A percentile compares a stretch with the other conserved stretches of the same genome.
phyloP scores from a whole-genome alignment of 1,140 invertebrate genomes.

The Heliconius melpomene region DNA sequence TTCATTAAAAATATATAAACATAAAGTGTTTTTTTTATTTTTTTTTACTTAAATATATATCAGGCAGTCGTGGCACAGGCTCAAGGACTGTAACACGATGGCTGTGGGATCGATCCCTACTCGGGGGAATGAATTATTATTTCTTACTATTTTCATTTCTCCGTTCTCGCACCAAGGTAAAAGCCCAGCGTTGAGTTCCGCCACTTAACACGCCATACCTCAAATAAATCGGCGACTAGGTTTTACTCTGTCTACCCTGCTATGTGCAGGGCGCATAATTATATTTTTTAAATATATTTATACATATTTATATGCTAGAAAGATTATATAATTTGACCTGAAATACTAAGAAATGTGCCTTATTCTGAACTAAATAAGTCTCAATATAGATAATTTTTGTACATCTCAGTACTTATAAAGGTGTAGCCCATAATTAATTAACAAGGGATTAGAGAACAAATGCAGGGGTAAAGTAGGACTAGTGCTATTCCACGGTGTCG shows the following conservation, averaged over 20 bases:
- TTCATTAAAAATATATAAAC: too few relatives aligned
- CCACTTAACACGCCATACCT: too few relatives aligned
- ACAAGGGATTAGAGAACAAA: constrained; percentile 59
- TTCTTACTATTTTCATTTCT: too few relatives aligned
- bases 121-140: too few relatives aligned
- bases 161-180: too few relatives aligned
- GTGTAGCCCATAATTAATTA: constrained; percentile 69
- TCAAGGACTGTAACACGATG: too few relatives aligned
- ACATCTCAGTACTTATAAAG: constrained; percentile 39
- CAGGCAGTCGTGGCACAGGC: too few relatives aligned
- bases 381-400: not conserved
- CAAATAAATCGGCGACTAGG: too few relatives aligned
- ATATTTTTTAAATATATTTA: not conserved
- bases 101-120: too few relatives aligned
- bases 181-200: not conserved
- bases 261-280: not conserved
- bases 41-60: too few relatives aligned
- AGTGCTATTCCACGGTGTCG: constrained; percentile 46
- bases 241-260: too few relatives aligned
- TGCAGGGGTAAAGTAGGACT: constrained; percentile 55
- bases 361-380: not conserved
- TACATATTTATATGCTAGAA: not conserved
- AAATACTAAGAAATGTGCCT: not conserved
- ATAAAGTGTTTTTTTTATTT: too few relatives aligned
- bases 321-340: not conserved